These are phyloP conservation scores for Typhlichthys subterraneus DNA, from an alignment of 2,797 vertebrate genomes.

Conservation along the genomic window DNA sequence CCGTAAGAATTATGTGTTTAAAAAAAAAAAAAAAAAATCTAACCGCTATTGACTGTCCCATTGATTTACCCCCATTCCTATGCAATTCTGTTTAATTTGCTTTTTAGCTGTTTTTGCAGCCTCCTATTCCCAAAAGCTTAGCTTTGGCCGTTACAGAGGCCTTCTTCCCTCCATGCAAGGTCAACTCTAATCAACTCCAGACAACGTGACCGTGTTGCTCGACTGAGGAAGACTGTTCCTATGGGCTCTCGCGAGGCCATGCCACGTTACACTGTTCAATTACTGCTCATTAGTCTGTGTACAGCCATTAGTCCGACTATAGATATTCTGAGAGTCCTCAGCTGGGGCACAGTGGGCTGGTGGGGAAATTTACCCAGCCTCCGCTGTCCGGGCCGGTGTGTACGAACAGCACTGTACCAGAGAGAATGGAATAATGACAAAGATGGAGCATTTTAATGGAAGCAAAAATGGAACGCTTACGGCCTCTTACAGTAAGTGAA, in stretches of 20 bases:
- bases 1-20: constrained; percentile 78
- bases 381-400: constrained; percentile 46
- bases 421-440: not conserved
- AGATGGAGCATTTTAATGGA: not conserved
- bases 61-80: constrained; percentile 76
- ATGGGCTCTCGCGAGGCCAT: constrained; percentile 70
- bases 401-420: constrained; percentile 4
- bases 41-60: constrained; percentile 75
- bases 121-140: constrained; percentile 67
- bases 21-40: constrained; percentile 65
- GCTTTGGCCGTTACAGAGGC: constrained; percentile 73
- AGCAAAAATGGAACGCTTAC: too few species aligned
- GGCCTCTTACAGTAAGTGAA: too few species aligned
- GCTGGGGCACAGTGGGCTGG: constrained; percentile 57
- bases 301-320: constrained; percentile 77
- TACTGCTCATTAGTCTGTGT: constrained; percentile 81
- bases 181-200: constrained; percentile 79
- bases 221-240: constrained; percentile 58
- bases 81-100: constrained; percentile 72
- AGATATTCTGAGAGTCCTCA: constrained; percentile 74
- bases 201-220: constrained; percentile 69
- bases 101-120: constrained; percentile 67
- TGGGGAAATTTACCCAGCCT: constrained; percentile 65
- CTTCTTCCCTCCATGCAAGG: constrained; percentile 69
- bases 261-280: constrained; percentile 80